phyloP scores from a whole-genome alignment of 1,140 invertebrate species.

The Microplitis demolitor region DNA sequence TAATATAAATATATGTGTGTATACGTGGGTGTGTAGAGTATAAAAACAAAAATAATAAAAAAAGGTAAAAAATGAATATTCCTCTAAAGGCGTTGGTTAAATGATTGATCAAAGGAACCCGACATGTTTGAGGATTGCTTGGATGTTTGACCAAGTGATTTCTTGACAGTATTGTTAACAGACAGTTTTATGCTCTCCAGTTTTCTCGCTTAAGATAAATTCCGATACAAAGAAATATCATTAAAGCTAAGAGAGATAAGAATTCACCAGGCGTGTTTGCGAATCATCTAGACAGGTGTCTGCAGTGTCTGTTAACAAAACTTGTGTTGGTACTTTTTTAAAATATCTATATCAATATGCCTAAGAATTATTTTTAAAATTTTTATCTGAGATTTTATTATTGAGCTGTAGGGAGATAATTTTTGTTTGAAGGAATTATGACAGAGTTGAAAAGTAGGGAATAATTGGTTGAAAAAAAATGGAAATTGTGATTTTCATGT shows the following conservation, averaged over 20 bases:
- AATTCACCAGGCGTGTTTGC: not conserved
- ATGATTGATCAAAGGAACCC: slow-evolving; percentile 50
- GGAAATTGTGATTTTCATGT: no score
- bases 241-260: not conserved
- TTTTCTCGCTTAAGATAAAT: slow-evolving; percentile 27
- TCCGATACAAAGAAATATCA: slow-evolving; percentile 6
- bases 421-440: no score
- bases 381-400: no score
- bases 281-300: not conserved
- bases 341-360: no score
- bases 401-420: no score
- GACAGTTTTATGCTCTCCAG: slow-evolving; percentile 39
- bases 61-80: not conserved
- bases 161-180: slow-evolving; percentile 59
- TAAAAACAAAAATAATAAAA: not conserved
- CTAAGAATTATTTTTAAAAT: no score
- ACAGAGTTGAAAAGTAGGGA: no score
- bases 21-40: not conserved
- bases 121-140: slow-evolving; percentile 58
- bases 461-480: no score
- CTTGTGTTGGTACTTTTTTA: no score
- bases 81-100: slow-evolving; percentile 29
- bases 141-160: slow-evolving; percentile 60
- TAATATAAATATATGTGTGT: no score
- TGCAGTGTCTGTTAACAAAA: not conserved